Evolutionary conservation across 2,113 vertebrate genomes (phyloP), one percentile per base, ranked within the genome.

Genomic region (Paratilapia polleni): DNA sequence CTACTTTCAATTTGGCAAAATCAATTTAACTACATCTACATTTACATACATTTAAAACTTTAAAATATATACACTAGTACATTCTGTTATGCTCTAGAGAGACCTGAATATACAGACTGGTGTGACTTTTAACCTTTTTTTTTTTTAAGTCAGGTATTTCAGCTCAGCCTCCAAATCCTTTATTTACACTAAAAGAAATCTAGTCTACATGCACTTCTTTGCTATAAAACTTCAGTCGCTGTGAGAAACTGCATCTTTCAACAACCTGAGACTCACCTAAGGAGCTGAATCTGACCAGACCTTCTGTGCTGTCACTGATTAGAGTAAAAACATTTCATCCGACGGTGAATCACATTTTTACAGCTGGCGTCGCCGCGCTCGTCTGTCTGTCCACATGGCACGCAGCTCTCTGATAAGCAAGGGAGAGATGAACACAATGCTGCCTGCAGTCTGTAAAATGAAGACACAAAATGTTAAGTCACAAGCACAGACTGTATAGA

Each of bases 371-470:
- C 36, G 89, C 63, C 83, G 83, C 0, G 89, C 87, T 54, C 20
- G 93, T 70, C 94, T 89, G 62, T 97, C 95, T 0, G 89, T 93
- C 94, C 97, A 92, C 43, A 97, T 96, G 83, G 93, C 70, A 1
- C 64, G 66, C 2, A 97, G 68, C 82, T 99, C 98, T 57, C 89
- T 95, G 82, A 96, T 47, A 54, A 98, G 94, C 77, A 99, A 78
- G 0, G 98, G 98, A 0, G 91, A 92, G 94, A 99, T 98, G 95
- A 99, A 99, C 9, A 98, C 7, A 43, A 98, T 58, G 6, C 97
- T 97, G 81, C 96, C 95, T 28, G 95, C 96, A 0, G 97, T 99
- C 98, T 99, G 97, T 47, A 24, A 83, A 2, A 49, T 1, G 5
- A 41, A 85, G 13, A 73, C 31, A 54, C 8, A 22, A 56, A 26